Conservation (phyloP, 2,113 vertebrate genomes). For the Arothron firmamentum region DNA sequence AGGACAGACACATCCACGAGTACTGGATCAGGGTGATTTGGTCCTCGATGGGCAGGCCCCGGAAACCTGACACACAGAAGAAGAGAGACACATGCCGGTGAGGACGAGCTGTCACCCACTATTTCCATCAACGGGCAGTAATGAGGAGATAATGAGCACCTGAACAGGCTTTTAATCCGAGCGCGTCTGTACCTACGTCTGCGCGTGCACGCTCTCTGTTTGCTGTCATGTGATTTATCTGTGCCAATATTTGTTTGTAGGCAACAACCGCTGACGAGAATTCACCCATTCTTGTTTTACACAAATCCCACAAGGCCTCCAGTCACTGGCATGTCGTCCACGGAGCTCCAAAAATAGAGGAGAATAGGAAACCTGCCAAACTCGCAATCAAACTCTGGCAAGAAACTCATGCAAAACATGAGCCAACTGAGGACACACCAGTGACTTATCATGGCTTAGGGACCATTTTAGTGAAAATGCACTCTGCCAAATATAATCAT, state of each 20-base stretch:
- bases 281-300: slow-evolving; percentile 52
- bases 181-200: slow-evolving; percentile 2
- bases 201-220: background rate
- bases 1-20: slow-evolving; percentile 99
- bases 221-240: slow-evolving; percentile 8
- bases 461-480: slow-evolving; percentile 39
- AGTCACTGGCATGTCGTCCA: slow-evolving; percentile 59
- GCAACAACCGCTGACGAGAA: slow-evolving; percentile 42
- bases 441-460: slow-evolving; percentile 42
- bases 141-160: background rate
- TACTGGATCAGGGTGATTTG: slow-evolving; percentile 99
- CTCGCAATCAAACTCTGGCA: slow-evolving; percentile 64
- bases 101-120: no score
- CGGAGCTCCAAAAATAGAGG: slow-evolving; percentile 57
- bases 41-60: slow-evolving; percentile 97
- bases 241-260: slow-evolving; percentile 52
- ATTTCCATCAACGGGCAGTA: no score
- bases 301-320: slow-evolving; percentile 60
- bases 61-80: slow-evolving; percentile 83
- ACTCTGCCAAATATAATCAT: slow-evolving; percentile 15
- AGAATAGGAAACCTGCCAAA: slow-evolving; percentile 62
- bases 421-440: slow-evolving; percentile 59
- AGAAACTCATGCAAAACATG: slow-evolving; percentile 50
- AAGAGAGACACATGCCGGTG: background rate
- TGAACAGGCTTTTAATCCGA: background rate